phyloP scores from a whole-genome alignment of 1,140 invertebrate genomes.

The Lasioglossum albipes region DNA sequence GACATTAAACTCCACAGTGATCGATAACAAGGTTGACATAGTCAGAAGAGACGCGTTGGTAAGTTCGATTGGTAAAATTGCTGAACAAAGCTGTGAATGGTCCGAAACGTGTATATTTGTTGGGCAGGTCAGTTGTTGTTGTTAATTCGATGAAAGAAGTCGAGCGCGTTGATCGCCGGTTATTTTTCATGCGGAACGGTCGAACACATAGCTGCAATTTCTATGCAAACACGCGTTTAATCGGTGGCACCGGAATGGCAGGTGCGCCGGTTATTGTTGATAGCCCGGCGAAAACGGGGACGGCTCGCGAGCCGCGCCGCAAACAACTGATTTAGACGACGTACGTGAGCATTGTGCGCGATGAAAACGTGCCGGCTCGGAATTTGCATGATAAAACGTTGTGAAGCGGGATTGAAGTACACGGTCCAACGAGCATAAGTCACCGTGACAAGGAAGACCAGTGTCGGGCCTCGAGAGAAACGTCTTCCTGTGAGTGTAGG shows the following conservation, averaged over 20 bases:
- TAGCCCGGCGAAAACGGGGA: conserved; percentile 18
- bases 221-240: too few species aligned
- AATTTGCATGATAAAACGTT: conserved; percentile 62
- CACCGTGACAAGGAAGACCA: conserved; percentile 48
- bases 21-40: too few species aligned
- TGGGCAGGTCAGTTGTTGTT: too few species aligned
- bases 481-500: not conserved
- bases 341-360: conserved; percentile 42
- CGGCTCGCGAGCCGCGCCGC: conserved; percentile 15
- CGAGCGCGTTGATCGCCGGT: too few species aligned
- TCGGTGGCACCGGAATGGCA: not conserved
- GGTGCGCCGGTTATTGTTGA: conserved; percentile 26
- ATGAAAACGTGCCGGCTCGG: conserved; percentile 39
- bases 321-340: conserved; percentile 43
- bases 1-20: too few species aligned
- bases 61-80: too few species aligned
- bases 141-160: too few species aligned
- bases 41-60: too few species aligned
- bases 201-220: too few species aligned
- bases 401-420: conserved; percentile 42
- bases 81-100: too few species aligned
- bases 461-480: not conserved
- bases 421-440: conserved; percentile 46
- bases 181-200: too few species aligned
- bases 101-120: too few species aligned